A percentile compares a stretch with the other conserved stretches of the same genome.
Evolutionary conservation across 2,113 vertebrate genomes (phyloP).

Genomic region (Passer domesticus): DNA sequence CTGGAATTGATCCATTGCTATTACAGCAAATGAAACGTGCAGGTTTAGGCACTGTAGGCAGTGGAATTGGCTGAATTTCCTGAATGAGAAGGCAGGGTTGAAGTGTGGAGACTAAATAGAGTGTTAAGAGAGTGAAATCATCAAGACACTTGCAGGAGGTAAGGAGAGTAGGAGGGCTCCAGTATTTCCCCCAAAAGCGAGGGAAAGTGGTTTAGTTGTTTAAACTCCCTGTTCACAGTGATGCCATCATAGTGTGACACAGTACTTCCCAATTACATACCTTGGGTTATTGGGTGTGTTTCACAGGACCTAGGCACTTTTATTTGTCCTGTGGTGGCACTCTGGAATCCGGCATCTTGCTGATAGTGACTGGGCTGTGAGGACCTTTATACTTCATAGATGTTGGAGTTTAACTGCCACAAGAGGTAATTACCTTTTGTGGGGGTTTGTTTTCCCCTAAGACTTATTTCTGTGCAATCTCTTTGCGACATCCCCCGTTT

Average conservation of each 20-base stretch:
- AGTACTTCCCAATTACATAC: not conserved
- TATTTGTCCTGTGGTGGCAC: not conserved
- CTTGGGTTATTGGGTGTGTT: not conserved
- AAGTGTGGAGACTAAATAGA: not conserved
- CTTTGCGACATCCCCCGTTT: not conserved
- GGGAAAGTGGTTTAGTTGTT: not conserved
- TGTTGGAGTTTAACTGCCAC: not conserved
- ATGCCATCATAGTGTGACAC: not conserved
- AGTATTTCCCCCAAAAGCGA: not conserved
- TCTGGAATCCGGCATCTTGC: not conserved
- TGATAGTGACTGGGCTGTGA: not conserved
- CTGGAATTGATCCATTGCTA: not conserved
- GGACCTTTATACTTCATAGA: not conserved
- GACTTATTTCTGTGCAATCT: not conserved
- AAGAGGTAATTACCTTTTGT: not conserved
- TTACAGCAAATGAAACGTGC: not conserved
- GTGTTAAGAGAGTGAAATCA: not conserved
- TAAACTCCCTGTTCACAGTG: not conserved
- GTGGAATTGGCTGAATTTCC: not conserved
- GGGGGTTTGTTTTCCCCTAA: not conserved
- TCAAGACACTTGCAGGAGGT: not conserved
- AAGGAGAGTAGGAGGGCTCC: not conserved
- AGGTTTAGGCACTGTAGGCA: not conserved
- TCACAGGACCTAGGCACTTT: not conserved
- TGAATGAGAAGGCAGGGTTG: not conserved